These are phyloP conservation scores for Trididemnum miniatum DNA, from an alignment of 23 tunicate species.

Conservation along the genomic window DNA sequence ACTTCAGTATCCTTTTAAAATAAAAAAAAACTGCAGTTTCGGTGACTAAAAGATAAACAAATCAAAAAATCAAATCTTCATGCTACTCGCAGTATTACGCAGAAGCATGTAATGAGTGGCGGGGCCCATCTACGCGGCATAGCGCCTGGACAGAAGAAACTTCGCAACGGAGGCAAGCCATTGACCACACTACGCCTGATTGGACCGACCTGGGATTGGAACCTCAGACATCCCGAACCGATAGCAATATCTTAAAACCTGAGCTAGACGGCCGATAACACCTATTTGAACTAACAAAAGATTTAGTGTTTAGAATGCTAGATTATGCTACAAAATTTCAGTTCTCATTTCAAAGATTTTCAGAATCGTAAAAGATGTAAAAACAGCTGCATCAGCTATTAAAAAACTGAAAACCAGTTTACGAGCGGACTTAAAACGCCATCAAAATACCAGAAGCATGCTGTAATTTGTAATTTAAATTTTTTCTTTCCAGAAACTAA, in stretches of 20 bases:
- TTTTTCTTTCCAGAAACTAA: too few species aligned
- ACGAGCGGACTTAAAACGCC: too few species aligned
- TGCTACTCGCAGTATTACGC: neutral
- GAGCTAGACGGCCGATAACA: too few species aligned
- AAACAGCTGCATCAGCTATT: neutral
- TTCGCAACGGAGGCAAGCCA: neutral
- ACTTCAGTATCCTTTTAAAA: too few species aligned
- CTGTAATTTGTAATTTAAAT: too few species aligned
- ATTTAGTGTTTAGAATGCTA: too few species aligned
- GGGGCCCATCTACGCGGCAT: neutral
- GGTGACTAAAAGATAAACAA: too few species aligned
- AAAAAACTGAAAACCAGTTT: neutral
- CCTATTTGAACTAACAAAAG: too few species aligned
- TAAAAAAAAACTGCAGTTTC: too few species aligned
- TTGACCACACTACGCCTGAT: neutral
- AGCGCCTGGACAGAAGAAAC: neutral
- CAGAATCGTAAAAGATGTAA: neutral
- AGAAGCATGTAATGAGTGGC: neutral
- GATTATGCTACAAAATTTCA: neutral
- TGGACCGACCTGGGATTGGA: neutral
- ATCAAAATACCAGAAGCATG: too few species aligned
- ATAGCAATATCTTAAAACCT: too few species aligned
- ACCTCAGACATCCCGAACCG: neutral
- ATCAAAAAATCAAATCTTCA: neutral
- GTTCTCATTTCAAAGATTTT: neutral